Evolutionary conservation across 2,113 vertebrate genomes (phyloP).

Genomic region (Chaetops frenatus): DNA sequence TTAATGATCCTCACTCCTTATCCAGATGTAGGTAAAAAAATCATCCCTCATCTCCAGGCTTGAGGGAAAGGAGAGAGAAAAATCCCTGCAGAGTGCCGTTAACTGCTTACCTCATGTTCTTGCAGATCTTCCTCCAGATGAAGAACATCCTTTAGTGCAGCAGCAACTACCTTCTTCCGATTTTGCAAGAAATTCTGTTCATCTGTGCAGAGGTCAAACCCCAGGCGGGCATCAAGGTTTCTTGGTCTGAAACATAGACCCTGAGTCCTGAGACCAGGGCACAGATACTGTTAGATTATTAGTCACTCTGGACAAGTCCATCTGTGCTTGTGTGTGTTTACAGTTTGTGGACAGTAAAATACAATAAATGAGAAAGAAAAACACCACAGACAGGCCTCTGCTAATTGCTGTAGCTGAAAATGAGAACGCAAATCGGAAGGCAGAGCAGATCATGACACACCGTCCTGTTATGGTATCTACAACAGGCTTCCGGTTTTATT

Average conservation of each 20-base stretch:
- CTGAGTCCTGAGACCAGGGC: constrained; percentile 55
- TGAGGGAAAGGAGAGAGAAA: neutral
- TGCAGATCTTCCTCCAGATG: constrained; percentile 68
- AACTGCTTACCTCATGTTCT: constrained; percentile 67
- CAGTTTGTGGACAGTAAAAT: neutral
- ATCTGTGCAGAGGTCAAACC: constrained; percentile 70
- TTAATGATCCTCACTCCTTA: neutral
- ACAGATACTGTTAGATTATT: neutral
- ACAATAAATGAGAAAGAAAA: neutral
- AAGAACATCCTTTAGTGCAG: constrained; percentile 70
- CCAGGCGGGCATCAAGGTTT: constrained; percentile 71
- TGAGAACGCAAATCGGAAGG: neutral
- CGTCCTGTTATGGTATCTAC: neutral
- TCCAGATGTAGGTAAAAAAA: neutral
- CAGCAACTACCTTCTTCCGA: constrained; percentile 69
- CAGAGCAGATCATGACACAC: neutral
- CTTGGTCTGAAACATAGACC: constrained; percentile 49
- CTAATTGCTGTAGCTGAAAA: neutral
- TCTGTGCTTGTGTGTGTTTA: neutral
- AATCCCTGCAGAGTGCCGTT: neutral
- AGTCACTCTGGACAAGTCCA: neutral
- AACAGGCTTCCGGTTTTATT: neutral
- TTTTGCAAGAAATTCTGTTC: constrained; percentile 79
- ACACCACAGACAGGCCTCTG: neutral
- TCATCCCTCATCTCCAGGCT: neutral